Percentiles rank a stretch among this genome's conserved stretches.
These are phyloP conservation scores for Cephalopholis sonnerati DNA, from an alignment of 2,113 vertebrate genomes.

Conservation along the genomic window DNA sequence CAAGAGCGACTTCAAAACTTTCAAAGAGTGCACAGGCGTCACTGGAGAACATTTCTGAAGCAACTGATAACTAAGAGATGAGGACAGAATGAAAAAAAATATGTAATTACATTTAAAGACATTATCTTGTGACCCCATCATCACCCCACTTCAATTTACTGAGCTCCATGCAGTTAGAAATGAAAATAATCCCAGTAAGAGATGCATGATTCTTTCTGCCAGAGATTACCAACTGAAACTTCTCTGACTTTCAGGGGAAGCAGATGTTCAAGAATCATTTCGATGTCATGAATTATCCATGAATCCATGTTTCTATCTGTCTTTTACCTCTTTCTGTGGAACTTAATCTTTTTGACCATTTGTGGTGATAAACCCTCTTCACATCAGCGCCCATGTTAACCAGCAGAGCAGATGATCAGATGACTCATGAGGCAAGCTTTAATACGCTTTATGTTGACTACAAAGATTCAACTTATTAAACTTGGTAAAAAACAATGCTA, in stretches of 20 bases:
- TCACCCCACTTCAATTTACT: not conserved
- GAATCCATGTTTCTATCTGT: not conserved
- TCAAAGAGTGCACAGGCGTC: not conserved
- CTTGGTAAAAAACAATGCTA: too few relatives aligned
- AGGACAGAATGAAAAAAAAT: not conserved
- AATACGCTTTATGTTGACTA: too few relatives aligned
- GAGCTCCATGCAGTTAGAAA: not conserved
- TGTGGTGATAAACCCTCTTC: not conserved
- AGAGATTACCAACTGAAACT: not conserved
- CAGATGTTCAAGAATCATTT: not conserved
- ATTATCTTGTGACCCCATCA: conserved; percentile 1
- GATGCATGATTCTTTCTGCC: not conserved
- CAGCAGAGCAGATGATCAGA: too few relatives aligned
- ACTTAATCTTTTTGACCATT: not conserved
- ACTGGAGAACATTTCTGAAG: not conserved
- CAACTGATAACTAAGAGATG: not conserved
- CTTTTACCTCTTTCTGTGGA: not conserved
- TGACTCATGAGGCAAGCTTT: too few relatives aligned
- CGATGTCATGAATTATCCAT: not conserved
- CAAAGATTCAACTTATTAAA: too few relatives aligned
- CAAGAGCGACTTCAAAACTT: not conserved
- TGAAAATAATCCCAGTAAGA: conserved; percentile 6
- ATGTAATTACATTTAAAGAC: not conserved
- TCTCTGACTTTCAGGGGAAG: not conserved
- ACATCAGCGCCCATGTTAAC: too few relatives aligned